Percentiles rank a stretch among this genome's conserved stretches.
These are phyloP conservation scores for Empis stercorea DNA, from an alignment of 2,888 invertebrate genomes.

Conservation along the genomic window DNA sequence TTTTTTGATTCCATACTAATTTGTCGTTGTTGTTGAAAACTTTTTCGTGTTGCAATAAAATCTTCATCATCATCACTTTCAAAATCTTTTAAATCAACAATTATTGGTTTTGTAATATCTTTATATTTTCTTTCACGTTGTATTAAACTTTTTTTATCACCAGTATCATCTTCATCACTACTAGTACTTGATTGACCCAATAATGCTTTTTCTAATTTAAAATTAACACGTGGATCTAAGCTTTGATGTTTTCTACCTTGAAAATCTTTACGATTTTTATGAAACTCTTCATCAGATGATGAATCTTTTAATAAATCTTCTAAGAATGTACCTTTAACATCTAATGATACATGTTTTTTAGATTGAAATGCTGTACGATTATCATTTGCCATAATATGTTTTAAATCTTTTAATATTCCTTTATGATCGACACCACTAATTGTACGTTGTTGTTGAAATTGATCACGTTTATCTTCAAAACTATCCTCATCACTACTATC, in stretches of 20 bases:
- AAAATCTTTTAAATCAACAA: conserved; percentile 32
- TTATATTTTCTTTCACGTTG: conserved; percentile 22
- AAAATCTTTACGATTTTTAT: conserved; percentile 32
- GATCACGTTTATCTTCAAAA: conserved; percentile 33
- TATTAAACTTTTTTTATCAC: conserved; percentile 32
- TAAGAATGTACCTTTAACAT: conserved; percentile 32
- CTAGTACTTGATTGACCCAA: conserved; percentile 29
- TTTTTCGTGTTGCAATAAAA: conserved; percentile 44
- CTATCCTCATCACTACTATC: conserved; percentile 36
- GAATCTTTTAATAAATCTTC: conserved; percentile 34
- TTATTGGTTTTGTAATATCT: conserved; percentile 35
- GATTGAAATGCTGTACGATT: conserved; percentile 35
- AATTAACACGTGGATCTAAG: conserved; percentile 35
- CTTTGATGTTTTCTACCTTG: conserved; percentile 37
- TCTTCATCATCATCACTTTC: conserved; percentile 38
- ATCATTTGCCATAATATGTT: conserved; percentile 30
- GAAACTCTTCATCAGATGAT: conserved; percentile 35
- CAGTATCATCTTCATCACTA: conserved; percentile 31
- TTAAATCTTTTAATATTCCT: conserved; percentile 34
- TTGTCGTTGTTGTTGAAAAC: conserved; percentile 48
- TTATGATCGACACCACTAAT: conserved; percentile 36
- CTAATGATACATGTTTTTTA: conserved; percentile 36
- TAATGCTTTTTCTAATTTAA: conserved; percentile 34
- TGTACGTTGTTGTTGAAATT: conserved; percentile 35
- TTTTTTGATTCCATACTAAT: conserved; percentile 50